Evolutionary conservation across 2,113 vertebrate species (phyloP).

Genomic region (Equus quagga): DNA sequence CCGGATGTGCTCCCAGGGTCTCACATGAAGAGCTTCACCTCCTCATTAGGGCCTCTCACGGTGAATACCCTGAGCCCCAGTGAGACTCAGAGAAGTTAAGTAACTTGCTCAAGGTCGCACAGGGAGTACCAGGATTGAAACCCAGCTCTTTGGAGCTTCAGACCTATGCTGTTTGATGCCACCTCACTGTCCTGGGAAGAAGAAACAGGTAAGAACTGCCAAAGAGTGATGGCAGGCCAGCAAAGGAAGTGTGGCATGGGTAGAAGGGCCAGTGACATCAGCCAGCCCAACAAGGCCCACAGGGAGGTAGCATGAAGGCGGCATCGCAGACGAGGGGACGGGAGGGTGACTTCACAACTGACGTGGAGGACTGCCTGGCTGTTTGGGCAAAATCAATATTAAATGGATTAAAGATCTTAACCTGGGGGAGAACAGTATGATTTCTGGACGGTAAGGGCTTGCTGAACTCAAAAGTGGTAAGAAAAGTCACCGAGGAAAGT

Average conservation of each 20-base stretch:
- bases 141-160: background rate
- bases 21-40: rapidly evolving
- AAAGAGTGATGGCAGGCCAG: rapidly evolving
- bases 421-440: rapidly evolving
- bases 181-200: background rate
- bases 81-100: background rate
- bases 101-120: background rate
- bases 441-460: background rate
- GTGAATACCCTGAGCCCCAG: rapidly evolving
- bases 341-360: rapidly evolving
- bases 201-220: background rate
- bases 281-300: rapidly evolving
- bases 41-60: background rate
- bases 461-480: background rate
- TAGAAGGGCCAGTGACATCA: rapidly evolving
- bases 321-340: rapidly evolving
- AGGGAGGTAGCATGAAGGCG: rapidly evolving
- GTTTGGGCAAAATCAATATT: background rate
- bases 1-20: rapidly evolving
- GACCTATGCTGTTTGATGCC: background rate
- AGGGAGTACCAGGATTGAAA: too few relatives aligned
- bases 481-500: background rate
- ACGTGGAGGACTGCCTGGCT: too few relatives aligned
- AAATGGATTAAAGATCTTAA: background rate
- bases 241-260: rapidly evolving